Percentiles rank a stretch among this genome's conserved stretches.
Evolutionary conservation across 64 coral and sea anemone species (phyloP).

Genomic region (Pocillopora damicornis): DNA sequence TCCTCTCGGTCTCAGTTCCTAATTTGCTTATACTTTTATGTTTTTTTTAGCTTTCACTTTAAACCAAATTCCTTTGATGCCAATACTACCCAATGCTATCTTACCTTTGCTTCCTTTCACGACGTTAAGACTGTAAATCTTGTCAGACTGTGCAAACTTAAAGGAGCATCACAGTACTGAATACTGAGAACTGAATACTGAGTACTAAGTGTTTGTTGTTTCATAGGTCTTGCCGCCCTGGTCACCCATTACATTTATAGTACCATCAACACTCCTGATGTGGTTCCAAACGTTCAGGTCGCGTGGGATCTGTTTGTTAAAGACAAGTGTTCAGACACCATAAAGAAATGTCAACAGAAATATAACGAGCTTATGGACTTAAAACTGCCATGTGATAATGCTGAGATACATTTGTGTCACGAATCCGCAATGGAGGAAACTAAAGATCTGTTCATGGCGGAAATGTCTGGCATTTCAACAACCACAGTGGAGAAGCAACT

Average conservation of each 20-base stretch:
- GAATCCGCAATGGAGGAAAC: conserved; percentile 22
- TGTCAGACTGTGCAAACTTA: too few species aligned
- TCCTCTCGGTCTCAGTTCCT: too few species aligned
- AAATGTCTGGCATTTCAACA: conserved; percentile 48
- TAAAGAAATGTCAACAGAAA: background rate
- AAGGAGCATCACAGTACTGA: background rate
- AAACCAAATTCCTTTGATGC: background rate
- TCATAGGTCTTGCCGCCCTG: conserved; percentile 41
- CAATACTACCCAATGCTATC: too few species aligned
- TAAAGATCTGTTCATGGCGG: conserved; percentile 16
- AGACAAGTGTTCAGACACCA: conserved; percentile 44
- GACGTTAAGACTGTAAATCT: too few species aligned
- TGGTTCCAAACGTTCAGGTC: conserved; percentile 38
- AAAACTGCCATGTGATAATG: conserved; percentile 36
- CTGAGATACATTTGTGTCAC: conserved; percentile 42
- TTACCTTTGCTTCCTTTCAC: too few species aligned
- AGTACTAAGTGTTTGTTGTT: background rate
- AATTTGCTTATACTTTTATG: too few species aligned
- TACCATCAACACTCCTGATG: conserved; percentile 46
- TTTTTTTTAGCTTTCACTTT: background rate
- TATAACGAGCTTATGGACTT: conserved; percentile 16
- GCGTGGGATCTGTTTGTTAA: conserved; percentile 43
- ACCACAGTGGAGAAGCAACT: conserved; percentile 48
- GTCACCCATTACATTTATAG: conserved; percentile 31
- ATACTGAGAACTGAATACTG: background rate